Conservation (phyloP, 2,113 vertebrate genomes). For the Scartelaos histophorus region DNA sequence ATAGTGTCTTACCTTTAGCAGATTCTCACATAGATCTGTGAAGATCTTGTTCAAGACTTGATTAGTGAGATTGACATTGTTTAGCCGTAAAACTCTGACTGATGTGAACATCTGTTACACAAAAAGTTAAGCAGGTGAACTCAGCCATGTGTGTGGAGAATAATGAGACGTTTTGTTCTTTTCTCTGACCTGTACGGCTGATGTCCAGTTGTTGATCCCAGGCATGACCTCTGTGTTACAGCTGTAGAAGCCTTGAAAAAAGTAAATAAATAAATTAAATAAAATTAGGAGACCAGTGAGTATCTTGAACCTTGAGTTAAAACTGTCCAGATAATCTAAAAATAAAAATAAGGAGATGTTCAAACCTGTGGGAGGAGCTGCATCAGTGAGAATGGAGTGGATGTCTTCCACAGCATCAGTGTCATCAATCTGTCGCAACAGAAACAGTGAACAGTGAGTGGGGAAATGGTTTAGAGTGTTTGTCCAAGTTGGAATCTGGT, state of each 20-base stretch:
- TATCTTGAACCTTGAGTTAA: background rate
- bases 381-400: constrained; percentile 91
- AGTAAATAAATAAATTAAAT: too few relatives aligned
- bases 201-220: constrained; percentile 97
- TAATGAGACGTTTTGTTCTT: background rate
- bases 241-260: constrained; percentile 91
- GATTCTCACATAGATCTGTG: constrained; percentile 96
- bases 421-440: constrained; percentile 87
- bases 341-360: background rate
- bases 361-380: constrained; percentile 86
- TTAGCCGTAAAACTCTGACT: constrained; percentile 91
- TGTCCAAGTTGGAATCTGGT: background rate
- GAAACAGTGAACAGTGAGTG: background rate
- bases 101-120: constrained; percentile 94
- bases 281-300: background rate
- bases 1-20: constrained; percentile 85
- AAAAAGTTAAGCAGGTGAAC: background rate
- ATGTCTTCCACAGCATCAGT: constrained; percentile 97
- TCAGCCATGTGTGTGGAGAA: background rate
- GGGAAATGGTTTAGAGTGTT: background rate
- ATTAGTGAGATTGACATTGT: constrained; percentile 88
- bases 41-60: constrained; percentile 97
- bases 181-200: constrained; percentile 86
- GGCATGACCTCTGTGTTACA: constrained; percentile 99
- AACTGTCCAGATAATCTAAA: too few relatives aligned